phyloP scores from a whole-genome alignment of 2,113 vertebrate genomes.

The Forbesichthys papilliferus region DNA sequence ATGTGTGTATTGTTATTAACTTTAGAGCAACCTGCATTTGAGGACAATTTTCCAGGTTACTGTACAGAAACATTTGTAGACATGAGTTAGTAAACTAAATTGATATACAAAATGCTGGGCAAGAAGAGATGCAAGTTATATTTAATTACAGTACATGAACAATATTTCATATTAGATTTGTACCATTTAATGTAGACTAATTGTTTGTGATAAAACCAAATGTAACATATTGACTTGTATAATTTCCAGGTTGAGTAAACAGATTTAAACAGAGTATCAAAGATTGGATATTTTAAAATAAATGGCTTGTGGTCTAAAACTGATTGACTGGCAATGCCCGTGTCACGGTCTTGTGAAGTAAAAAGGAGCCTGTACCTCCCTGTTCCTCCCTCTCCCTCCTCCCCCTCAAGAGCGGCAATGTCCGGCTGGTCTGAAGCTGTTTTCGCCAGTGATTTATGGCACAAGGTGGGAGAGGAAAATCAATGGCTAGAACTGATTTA shows the following conservation, averaged over 20 bases:
- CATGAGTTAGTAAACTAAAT: constrained; percentile 29
- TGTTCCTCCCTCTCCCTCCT: neutral
- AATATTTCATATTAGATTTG: neutral
- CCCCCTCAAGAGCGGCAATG: neutral
- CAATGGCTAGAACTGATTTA: constrained; percentile 5
- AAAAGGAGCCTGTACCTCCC: neutral
- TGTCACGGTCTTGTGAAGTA: neutral
- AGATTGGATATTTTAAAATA: neutral
- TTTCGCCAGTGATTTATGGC: constrained; percentile 15
- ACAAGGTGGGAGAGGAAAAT: neutral
- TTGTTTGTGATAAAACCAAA: no score
- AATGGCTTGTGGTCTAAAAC: neutral
- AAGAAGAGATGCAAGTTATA: constrained; percentile 35
- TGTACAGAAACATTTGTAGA: constrained; percentile 27
- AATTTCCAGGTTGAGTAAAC: no score
- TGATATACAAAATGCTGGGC: neutral
- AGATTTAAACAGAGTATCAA: neutral
- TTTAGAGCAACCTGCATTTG: constrained; percentile 8
- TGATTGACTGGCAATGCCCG: neutral
- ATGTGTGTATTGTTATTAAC: constrained; percentile 23
- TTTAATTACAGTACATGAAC: constrained; percentile 10
- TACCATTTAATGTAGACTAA: no score
- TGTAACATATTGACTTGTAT: no score
- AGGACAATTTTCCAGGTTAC: neutral
- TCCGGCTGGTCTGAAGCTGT: neutral